These are phyloP conservation scores for Teinopalpus imperialis DNA, from an alignment of 2,888 invertebrate species.

Conservation along the genomic window DNA sequence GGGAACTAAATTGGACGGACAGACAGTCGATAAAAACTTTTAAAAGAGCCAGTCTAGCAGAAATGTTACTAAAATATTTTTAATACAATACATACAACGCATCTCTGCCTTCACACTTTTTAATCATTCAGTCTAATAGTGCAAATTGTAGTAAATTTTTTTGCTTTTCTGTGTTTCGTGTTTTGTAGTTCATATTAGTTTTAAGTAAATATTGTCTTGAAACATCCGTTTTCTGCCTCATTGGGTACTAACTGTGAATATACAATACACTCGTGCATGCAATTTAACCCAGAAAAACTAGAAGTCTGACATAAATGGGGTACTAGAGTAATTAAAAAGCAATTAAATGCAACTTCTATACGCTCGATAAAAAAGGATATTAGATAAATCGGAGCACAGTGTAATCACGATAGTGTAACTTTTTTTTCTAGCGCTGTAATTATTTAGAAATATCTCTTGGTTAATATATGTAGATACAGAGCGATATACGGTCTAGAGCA, in stretches of 20 bases:
- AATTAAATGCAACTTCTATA: slow-evolving; percentile 13
- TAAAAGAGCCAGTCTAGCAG: slow-evolving; percentile 16
- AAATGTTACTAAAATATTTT: slow-evolving; percentile 28
- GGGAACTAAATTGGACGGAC: slow-evolving; percentile 77
- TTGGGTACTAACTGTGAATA: slow-evolving; percentile 11
- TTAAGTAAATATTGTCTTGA: no score
- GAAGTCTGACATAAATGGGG: slow-evolving; percentile 4
- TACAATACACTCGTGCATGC: slow-evolving; percentile 1
- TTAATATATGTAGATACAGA: neutral
- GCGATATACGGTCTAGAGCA: no score
- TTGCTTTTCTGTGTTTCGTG: no score
- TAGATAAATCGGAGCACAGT: slow-evolving; percentile 9
- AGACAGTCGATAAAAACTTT: slow-evolving; percentile 60
- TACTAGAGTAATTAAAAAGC: slow-evolving; percentile 17
- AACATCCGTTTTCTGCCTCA: slow-evolving; percentile 14
- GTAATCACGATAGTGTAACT: neutral
- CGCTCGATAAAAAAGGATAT: slow-evolving; percentile 6
- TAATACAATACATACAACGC: neutral
- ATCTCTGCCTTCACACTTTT: neutral
- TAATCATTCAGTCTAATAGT: neutral
- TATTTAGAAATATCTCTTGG: no score
- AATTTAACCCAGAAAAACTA: slow-evolving; percentile 5
- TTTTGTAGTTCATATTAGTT: no score
- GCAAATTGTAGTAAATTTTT: slow-evolving; percentile 17
- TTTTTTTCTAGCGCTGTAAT: slow-evolving; percentile 1